These are phyloP conservation scores for Ormyrus rosae DNA, from an alignment of 2,888 invertebrate species.

Conservation along the genomic window DNA sequence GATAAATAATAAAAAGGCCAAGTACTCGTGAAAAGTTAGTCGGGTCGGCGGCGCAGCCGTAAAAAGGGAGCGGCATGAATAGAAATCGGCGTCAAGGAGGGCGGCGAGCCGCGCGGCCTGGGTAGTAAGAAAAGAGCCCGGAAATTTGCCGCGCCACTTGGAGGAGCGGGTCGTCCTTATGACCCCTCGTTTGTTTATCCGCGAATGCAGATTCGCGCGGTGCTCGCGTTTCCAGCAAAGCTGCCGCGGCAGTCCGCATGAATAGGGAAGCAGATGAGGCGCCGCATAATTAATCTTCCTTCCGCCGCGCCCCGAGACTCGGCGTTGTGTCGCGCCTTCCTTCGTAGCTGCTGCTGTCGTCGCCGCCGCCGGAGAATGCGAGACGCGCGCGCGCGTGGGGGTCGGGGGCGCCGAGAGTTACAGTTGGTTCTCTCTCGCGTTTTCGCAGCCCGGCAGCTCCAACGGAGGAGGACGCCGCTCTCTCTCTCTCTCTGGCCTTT, in stretches of 20 bases:
- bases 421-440: not conserved
- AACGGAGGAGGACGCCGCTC: not conserved
- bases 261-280: slow-evolving; percentile 55
- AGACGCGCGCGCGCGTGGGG: not conserved
- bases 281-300: slow-evolving; percentile 55
- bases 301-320: slow-evolving; percentile 3
- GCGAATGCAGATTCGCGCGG: slow-evolving; percentile 35
- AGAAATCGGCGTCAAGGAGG: slow-evolving; percentile 33
- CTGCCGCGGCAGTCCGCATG: slow-evolving; percentile 29
- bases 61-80: slow-evolving; percentile 30
- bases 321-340: slow-evolving; percentile 29
- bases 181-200: slow-evolving; percentile 26
- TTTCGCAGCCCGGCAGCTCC: not conserved
- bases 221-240: not conserved
- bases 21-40: slow-evolving; percentile 5
- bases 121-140: slow-evolving; percentile 6
- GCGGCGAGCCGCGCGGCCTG: not conserved
- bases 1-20: slow-evolving; percentile 24
- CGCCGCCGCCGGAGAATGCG: slow-evolving; percentile 16
- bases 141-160: slow-evolving; percentile 27
- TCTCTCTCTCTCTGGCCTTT: not conserved
- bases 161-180: slow-evolving; percentile 16
- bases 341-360: not conserved
- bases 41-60: not conserved
- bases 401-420: slow-evolving; percentile 1